These are phyloP conservation scores for Stenoptilia bipunctidactyla DNA, from an alignment of 2,888 invertebrate genomes.

Conservation along the genomic window DNA sequence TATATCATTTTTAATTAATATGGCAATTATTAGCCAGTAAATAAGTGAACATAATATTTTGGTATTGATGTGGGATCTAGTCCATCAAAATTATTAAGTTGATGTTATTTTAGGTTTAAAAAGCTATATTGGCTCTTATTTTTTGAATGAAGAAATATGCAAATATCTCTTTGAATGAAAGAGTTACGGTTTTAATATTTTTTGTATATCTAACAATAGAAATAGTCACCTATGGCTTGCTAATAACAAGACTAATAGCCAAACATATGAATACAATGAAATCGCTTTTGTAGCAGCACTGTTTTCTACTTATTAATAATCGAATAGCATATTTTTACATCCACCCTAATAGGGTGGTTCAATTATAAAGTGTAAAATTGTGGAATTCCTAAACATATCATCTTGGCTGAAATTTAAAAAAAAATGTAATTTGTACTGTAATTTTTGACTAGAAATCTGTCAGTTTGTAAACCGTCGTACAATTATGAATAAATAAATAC, in stretches of 20 bases:
- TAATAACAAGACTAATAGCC: conserved; percentile 67
- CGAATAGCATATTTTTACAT: conserved; percentile 10
- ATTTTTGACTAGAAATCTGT: conserved; percentile 27
- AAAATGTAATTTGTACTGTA: conserved; percentile 4
- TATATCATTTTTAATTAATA: conserved; percentile 21
- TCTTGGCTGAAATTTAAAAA: conserved; percentile 11
- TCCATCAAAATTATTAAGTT: conserved; percentile 56
- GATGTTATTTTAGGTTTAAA: conserved; percentile 42
- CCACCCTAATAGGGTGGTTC: conserved; percentile 17
- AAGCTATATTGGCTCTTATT: conserved; percentile 37
- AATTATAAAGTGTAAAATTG: conserved; percentile 13
- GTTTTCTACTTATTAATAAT: conserved; percentile 46
- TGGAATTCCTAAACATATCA: conserved; percentile 21
- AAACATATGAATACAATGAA: conserved; percentile 57
- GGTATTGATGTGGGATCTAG: conserved; percentile 63
- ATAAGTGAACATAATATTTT: conserved; percentile 28
- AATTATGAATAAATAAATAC: conserved; percentile 54
- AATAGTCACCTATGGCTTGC: conserved; percentile 64
- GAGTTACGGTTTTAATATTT: conserved; percentile 49
- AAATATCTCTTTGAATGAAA: conserved; percentile 36
- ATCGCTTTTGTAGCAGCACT: conserved; percentile 58
- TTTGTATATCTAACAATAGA: conserved; percentile 64
- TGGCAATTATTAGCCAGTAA: conserved; percentile 40
- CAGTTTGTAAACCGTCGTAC: conserved; percentile 43
- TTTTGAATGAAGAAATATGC: conserved; percentile 31